Base-by-base conservation (phyloP, 1,140 invertebrate genomes). In the Scaptodrosophila lebanonensis region DNA sequence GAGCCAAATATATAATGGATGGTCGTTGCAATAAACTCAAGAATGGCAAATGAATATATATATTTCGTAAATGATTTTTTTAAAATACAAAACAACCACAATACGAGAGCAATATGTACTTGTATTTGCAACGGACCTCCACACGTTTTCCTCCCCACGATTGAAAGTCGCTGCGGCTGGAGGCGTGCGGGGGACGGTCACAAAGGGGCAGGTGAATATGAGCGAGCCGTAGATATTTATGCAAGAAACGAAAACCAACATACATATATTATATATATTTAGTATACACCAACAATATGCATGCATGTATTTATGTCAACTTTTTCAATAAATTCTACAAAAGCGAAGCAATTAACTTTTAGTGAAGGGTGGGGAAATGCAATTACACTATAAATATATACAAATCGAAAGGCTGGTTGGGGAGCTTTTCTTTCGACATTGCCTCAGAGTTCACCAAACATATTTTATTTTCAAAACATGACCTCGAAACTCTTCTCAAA, bases 271-370 rank as follows among this genome's bases (percentile, higher is more conserved):
- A 70, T 75, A 77, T 82, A 83, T 83, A 83, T 83, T 84, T 83
- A 77, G 77, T 83, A 83, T 72, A 83, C 64, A 83, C 72, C 36
- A 40, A 38, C 72, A 69, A 83, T 83, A 85, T 85, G 83, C 83
- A 85, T 85, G 83, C 83, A 83, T 85, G 83, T 85, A 85, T 85
- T 85, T 85, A 85, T 85, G 79, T 86, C 79, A 71, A 85, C 77
- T 85, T 85, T 84, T 83, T 83, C 77, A 85, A 86, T 82, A 85
- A 85, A 85, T 84, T 83, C 75, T 69, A 67, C 64, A 83, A 63
- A 69, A 77, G 65, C 56, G 45, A 60, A 58, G 27, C 15, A n/a
- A n/a, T n/a, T n/a, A n/a, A n/a, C n/a, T n/a, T n/a, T n/a, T n/a
- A n/a, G n/a, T n/a, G n/a, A n/a, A n/a, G n/a, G n/a, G n/a, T n/a